phyloP scores from a whole-genome alignment of 2,888 invertebrate species.

The Ennomos fuscantarius region DNA sequence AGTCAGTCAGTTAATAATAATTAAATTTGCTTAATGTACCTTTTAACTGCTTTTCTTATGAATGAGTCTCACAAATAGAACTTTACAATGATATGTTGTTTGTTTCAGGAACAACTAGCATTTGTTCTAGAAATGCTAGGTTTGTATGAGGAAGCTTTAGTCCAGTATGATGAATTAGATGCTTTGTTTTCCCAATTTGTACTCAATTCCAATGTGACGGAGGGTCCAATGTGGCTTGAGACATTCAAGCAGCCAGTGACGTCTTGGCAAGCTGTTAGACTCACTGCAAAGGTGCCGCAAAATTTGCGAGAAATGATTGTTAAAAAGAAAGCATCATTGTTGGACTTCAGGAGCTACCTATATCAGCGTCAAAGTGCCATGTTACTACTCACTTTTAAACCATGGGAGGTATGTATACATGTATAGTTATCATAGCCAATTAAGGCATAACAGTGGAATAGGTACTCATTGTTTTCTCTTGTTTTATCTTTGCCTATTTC shows the following conservation, averaged over 20 bases:
- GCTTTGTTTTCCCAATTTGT: conserved; percentile 98
- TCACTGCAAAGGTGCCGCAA: conserved; percentile 86
- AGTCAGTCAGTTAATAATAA: too few species aligned
- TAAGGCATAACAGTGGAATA: not conserved
- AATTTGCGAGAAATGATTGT: conserved; percentile 79
- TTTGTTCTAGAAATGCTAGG: conserved; percentile 97
- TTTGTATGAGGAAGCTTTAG: conserved; percentile 96
- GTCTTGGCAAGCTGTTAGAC: conserved; percentile 93
- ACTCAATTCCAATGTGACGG: conserved; percentile 95
- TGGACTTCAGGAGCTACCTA: conserved; percentile 97
- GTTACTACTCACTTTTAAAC: conserved; percentile 89
- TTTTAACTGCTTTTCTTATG: too few species aligned
- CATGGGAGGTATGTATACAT: conserved; percentile 91
- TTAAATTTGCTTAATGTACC: too few species aligned
- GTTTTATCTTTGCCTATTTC: too few species aligned
- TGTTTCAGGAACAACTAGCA: conserved; percentile 95
- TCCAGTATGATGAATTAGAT: conserved; percentile 98
- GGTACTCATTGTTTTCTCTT: too few species aligned
- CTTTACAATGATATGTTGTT: conserved; percentile 6
- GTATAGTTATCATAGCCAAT: too few species aligned
- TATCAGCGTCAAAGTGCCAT: conserved; percentile 97
- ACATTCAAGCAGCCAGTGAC: conserved; percentile 92
- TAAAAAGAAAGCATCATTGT: conserved; percentile 87
- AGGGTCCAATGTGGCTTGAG: conserved; percentile 93
- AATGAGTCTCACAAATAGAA: not conserved